Base-by-base conservation (phyloP, 2,797 vertebrate species). In the Coracias cyanogaster region DNA sequence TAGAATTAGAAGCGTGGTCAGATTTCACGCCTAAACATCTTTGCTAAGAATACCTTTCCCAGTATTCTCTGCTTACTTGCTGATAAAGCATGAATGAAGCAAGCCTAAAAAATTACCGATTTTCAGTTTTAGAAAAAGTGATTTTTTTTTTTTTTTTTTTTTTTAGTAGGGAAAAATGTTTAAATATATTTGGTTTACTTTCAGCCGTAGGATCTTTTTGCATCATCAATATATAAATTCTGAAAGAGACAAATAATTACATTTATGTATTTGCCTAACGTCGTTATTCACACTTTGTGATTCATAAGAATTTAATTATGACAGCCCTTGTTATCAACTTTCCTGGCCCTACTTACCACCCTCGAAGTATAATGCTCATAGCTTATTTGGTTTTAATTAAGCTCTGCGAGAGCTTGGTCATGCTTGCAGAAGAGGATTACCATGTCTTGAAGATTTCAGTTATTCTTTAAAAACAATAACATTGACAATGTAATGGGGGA, bases 41-140 rank as follows among this genome's bases (percentile, higher is more conserved):
- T 62, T 65, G 19, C 35, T 72, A 28, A 62, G 26, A 51, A 19
- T 39, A 37, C 37, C 37, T 37, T 37, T 37, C 25, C 22, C 48
- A 45, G 13, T 37, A 19, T 43, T 58, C 48, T 77, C 3, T 71
- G 26, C 37, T 62, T 31, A 24, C 80, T 87, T 80, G 29, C 33
- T 73, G 43, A 19, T 48, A 62, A 87, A 48, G 5, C 10, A 14
- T 12, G 7, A 55, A n/a, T 54, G 55, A 65, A 76, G 82, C 12
- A n/a, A 11, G 35, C 6, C 14, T 1, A 0, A 3, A 18, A 82
- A 69, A 58, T 12, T 17, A 10, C 8, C 8, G 6, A 46, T 70
- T 58, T 25, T 43, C 25, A 57, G 14, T 18, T 70, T 69, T 14
- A 80, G 55, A 22, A 79, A 55, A 51, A 43, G 1, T 8, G 29